Percentiles rank a stretch among this genome's conserved stretches.
These are phyloP conservation scores for Spilarctia lutea DNA, from an alignment of 2,888 invertebrate species.

Conservation along the genomic window DNA sequence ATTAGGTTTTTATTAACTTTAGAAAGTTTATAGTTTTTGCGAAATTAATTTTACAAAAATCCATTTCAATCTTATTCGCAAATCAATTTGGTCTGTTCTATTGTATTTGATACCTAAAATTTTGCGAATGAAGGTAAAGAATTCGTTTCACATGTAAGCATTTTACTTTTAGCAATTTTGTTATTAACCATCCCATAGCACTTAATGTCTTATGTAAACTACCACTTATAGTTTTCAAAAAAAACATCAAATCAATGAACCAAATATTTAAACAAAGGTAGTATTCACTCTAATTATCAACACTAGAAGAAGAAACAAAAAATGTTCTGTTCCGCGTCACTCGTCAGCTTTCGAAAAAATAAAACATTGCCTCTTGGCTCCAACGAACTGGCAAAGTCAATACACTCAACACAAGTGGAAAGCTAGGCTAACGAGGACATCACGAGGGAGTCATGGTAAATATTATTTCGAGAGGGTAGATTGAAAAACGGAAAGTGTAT, in stretches of 20 bases:
- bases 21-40: not conserved
- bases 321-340: slow-evolving; percentile 47
- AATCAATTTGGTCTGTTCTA: too few relatives aligned
- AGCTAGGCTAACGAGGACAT: slow-evolving; percentile 73
- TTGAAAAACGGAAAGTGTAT: slow-evolving; percentile 55
- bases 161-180: too few relatives aligned
- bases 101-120: too few relatives aligned
- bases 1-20: not conserved
- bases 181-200: too few relatives aligned
- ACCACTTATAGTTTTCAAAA: not conserved
- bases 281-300: slow-evolving; percentile 25
- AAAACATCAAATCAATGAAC: not conserved
- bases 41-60: not conserved
- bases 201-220: not conserved
- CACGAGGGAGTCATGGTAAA: slow-evolving; percentile 69
- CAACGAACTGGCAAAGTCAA: slow-evolving; percentile 81
- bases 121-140: too few relatives aligned
- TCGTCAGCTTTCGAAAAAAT: slow-evolving; percentile 52
- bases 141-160: too few relatives aligned
- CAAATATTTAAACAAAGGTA: not conserved
- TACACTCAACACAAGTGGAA: slow-evolving; percentile 67
- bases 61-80: not conserved
- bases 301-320: slow-evolving; percentile 32
- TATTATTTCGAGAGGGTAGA: slow-evolving; percentile 67
- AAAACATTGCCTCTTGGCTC: slow-evolving; percentile 64